Base-by-base conservation (phyloP, 2,113 vertebrate genomes). In the Cyanistes caeruleus region DNA sequence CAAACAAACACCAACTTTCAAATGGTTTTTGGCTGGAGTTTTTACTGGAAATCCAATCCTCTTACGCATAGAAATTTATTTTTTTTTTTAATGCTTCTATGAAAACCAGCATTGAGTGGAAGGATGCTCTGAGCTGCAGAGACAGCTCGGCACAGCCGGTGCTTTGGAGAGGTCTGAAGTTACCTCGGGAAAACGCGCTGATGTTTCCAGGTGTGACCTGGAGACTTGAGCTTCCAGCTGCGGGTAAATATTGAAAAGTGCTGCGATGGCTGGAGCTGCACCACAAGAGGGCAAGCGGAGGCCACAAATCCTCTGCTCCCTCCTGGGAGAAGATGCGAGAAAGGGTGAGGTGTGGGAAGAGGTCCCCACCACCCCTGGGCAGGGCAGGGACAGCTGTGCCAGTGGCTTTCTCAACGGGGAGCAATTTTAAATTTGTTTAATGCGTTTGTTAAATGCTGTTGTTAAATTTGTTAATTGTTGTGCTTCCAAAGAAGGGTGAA, bases 201-300 rank as follows among this genome's bases (percentile, higher is more conserved):
- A 1, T 52, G 23, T 35, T 65, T 4, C 13, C 5, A 23, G 55
- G 33, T 39, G 33, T 4, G 27, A 12, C 22, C 56, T 0, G 24
- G 33, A 59, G 37, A 10, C 16, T 1, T 2, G 49, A 8, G 52
- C 49, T 48, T 15, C 17, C 49, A 48, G 21, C 13, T 13, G 33
- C 1, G 21, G 46, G 22, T 11, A 2, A 51, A 35, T 2, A 2
- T 0, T 7, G 46, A 5, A 4, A 23, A 4, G 4, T 6, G 37
- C 63, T 24, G 70, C 25, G 1, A 0, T 20, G 67, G 0, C 9
- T 39, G 4, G 72, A 74, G 64, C 76, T 49, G 73, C 12, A 20
- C 95, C 96, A 80, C 94, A 8, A 94, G 96, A 91, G 92, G 96
- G 95, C 95, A 93, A 90, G 27, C 51, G 7, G 22, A 52, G 88